Percentiles rank a stretch among this genome's conserved stretches.
phyloP scores from a whole-genome alignment of 1,140 invertebrate species.

The Drosophila murphyi region DNA sequence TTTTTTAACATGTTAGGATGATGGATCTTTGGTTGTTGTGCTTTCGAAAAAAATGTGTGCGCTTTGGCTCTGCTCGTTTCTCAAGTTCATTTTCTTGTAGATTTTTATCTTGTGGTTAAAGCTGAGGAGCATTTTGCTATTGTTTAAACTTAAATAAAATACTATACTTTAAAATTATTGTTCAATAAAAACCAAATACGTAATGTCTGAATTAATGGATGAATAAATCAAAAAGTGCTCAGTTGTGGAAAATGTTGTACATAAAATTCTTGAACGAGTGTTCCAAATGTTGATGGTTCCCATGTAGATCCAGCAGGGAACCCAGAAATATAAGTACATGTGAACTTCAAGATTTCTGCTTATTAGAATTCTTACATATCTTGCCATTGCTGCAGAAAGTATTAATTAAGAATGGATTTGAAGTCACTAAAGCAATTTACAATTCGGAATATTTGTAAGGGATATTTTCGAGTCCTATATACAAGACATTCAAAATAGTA shows the following conservation, averaged over 20 bases:
- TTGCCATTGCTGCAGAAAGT: constrained; percentile 27
- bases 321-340: no score
- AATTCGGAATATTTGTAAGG: constrained; percentile 19
- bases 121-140: constrained; percentile 72
- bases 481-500: not conserved
- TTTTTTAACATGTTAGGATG: constrained; percentile 27
- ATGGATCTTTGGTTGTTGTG: constrained; percentile 83
- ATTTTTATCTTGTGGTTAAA: constrained; percentile 29
- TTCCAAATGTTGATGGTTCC: not conserved
- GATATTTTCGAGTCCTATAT: constrained; percentile 11
- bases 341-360: no score
- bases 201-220: constrained; percentile 14
- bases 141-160: constrained; percentile 51
- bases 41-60: constrained; percentile 55
- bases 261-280: not conserved
- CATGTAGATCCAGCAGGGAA: not conserved
- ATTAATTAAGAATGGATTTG: constrained; percentile 10
- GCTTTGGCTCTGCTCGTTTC: constrained; percentile 65
- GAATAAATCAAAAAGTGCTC: constrained; percentile 46
- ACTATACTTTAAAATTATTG: constrained; percentile 25
- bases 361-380: not conserved
- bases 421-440: constrained; percentile 19
- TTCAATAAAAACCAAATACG: constrained; percentile 1
- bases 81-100: constrained; percentile 40
- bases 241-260: constrained; percentile 48